A percentile compares a stretch with the other conserved stretches of the same genome.
Evolutionary conservation across 1,140 invertebrate genomes (phyloP).

Genomic region (Anthonomus grandis): DNA sequence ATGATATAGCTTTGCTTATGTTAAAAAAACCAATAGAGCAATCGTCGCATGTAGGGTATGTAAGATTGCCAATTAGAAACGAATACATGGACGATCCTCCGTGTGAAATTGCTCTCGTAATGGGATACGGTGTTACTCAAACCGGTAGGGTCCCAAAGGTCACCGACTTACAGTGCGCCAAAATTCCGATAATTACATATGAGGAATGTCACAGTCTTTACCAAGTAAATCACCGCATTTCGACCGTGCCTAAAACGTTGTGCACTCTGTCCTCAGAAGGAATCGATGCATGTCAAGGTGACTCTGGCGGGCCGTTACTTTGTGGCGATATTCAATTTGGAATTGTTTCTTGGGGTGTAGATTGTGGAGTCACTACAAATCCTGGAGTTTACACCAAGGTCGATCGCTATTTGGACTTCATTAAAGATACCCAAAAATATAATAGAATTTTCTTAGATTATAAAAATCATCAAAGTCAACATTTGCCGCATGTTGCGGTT

Average conservation of each 20-base stretch:
- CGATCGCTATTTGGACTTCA: conserved; percentile 42
- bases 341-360: conserved; percentile 51
- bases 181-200: neutral
- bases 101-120: conserved; percentile 7
- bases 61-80: neutral
- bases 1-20: conserved; percentile 22
- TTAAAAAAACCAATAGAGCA: neutral
- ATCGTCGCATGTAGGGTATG: neutral
- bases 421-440: conserved; percentile 30
- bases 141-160: neutral
- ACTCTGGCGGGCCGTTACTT: conserved; percentile 55
- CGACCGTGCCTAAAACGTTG: neutral
- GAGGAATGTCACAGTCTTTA: conserved; percentile 9
- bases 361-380: conserved; percentile 43
- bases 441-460: too few species aligned
- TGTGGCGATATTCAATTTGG: conserved; percentile 48
- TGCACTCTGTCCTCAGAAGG: conserved; percentile 9
- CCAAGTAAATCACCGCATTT: neutral
- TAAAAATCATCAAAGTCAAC: too few species aligned
- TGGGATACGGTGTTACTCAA: conserved; percentile 17
- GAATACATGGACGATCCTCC: conserved; percentile 1
- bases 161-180: conserved; percentile 11
- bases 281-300: conserved; percentile 43
- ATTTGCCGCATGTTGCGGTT: too few species aligned
- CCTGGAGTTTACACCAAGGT: conserved; percentile 49